Evolutionary conservation across 1,140 invertebrate species (phyloP).

Genomic region (Drosophila nigromelanica): DNA sequence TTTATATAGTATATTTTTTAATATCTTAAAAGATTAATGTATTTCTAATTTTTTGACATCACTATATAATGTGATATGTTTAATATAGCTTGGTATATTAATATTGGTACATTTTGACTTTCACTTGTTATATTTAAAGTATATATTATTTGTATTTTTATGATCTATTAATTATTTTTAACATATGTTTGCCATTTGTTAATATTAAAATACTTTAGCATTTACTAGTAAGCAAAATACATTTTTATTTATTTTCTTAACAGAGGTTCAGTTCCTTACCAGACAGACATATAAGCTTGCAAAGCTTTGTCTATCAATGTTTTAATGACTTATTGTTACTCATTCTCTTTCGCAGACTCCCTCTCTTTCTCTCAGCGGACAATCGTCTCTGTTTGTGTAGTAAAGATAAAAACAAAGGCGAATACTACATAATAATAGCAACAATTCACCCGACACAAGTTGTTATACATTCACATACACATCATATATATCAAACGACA

Average conservation of each 20-base stretch:
- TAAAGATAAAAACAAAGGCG: constrained; percentile 59
- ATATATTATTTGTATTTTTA: no score
- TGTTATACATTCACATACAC: constrained; percentile 29
- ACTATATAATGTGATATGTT: background rate
- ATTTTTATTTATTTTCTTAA: no score
- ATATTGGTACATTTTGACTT: no score
- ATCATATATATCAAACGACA: constrained; percentile 52
- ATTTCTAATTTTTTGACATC: no score
- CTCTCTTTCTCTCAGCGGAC: constrained; percentile 28
- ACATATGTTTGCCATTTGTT: no score
- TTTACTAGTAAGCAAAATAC: no score
- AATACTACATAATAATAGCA: constrained; percentile 42
- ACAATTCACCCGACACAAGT: constrained; percentile 23
- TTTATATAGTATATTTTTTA: no score
- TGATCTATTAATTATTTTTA: no score
- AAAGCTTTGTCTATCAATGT: constrained; percentile 2
- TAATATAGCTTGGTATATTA: background rate
- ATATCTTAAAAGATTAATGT: no score
- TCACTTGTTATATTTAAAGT: no score
- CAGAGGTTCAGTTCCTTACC: background rate
- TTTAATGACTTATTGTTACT: constrained; percentile 31
- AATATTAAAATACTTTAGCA: no score
- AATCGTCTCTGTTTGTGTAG: constrained; percentile 49
- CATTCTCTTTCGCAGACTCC: constrained; percentile 39
- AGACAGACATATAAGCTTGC: background rate